Base-by-base conservation (phyloP, 1,140 invertebrate species). In the Drosophila ficusphila region DNA sequence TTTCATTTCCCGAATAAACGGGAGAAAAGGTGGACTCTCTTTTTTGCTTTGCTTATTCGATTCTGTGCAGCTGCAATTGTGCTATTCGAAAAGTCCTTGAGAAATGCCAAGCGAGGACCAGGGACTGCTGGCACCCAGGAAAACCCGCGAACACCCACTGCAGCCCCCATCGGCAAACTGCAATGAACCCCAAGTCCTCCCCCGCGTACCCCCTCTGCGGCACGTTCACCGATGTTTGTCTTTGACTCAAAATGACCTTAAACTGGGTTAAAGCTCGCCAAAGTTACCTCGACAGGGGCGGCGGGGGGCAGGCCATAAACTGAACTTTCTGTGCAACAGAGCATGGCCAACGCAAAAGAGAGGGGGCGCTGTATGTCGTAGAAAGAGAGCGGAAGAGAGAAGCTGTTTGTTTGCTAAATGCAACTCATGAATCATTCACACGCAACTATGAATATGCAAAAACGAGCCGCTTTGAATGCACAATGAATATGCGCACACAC, bases 241-340 rank as follows among this genome's bases (percentile, higher is more conserved):
- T 88, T 81, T 88, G 82, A 86, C 82, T 86, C 72, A 62, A 77
- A 77, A 88, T 86, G 81, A 86, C 81, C 81, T 86, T 86, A 86
- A 86, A 86, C 82, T 86, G 78, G 81, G 81, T 86, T 86, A 86
- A 86, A 86, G 82, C 81, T 85, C 62, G 76, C 54, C 31, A 83
- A 78, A 74, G 69, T 76, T 76, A 64, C 61, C 77, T 65, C 79
- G 53, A 61, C 18, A 14, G 47, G n/a, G 41, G 5, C 4, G 38
- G 38, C 8, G 42, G 9, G 16, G 38, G 44, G 44, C 38, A 21
- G 27, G 49, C 42, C 76, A 53, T 64, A 65, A 70, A 78, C 70
- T 86, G 81, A 86, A 86, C 79, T 85, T 86, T 85, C 81, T 76
- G 79, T 79, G 79, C 81, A 85, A 71, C 76, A 60, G 53, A 85